Base-by-base conservation (phyloP, 35 echinoderm and acorn worm species). In the Apostichopus californicus region DNA sequence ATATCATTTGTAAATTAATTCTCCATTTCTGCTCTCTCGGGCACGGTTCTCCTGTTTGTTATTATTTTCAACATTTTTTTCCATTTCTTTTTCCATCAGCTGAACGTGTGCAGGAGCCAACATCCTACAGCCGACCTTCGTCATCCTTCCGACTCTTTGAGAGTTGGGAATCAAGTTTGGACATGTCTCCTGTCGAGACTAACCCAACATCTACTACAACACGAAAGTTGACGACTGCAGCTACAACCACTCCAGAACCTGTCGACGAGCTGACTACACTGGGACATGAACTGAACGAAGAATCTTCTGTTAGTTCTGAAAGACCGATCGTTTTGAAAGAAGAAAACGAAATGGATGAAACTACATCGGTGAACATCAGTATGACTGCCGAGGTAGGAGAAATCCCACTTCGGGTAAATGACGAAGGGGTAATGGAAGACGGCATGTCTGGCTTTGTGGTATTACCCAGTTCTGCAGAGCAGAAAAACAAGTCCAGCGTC, bases 61-160 rank as follows among this genome's bases (percentile, higher is more conserved):
- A 68, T 68, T 18, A 18, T 18, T 68, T 56, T 83, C 53, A 55
- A 55, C 12, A 8, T 4, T 54, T 0, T 55, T 83, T 34, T 4
- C 3, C 34, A 46, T 46, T 46, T 83, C 17, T 83, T 83, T 56
- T 83, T 81, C 7, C 54, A 7, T 55, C 18, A 3, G 52, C 80
- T 54, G 80, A 25, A 13, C 34, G 17, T 4, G 52, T 55, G 46
- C 34, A 83, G 12, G 80, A 55, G 11, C 64, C 64, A 68, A 68
- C 18, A 68, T 68, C 64, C 11, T 68, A 14, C 80, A 83, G 80
- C 46, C 18, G 7, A 55, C 15, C 55, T 11, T 83, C 80, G 7
- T 83, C 80, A 83, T 83, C 80, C 55, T 83, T 83, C 52, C 53
- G 55, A 56, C 55, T 56, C 34, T 55, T 83, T 55, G 26, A 83